Base-by-base conservation (phyloP, 1,140 invertebrate genomes). In the Tribolium castaneum region DNA sequence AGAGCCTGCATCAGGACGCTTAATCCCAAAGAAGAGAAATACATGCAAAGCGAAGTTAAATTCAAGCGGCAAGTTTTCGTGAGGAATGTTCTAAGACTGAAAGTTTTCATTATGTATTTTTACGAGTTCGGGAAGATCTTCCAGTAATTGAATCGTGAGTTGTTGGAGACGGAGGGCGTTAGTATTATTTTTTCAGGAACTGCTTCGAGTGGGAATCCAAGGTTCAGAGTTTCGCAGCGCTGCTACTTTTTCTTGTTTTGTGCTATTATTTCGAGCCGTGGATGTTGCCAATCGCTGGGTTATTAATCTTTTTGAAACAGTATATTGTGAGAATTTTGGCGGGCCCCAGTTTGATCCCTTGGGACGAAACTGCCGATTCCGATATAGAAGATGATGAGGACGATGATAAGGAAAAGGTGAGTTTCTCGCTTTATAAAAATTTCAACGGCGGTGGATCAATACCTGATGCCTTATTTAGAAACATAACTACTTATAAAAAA, bases 191-290 rank as follows among this genome's bases (percentile, higher is more conserved):
- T 89, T 90, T 6, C 83, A 96, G 95, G 88, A 97, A 96, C 86
- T 99, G 97, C 88, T 97, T 98, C 85, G 95, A 98, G 87, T 99
- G 98, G 98, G 97, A 99, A 83, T 98, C 93, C 2, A 94, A 94
- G 77, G 84, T 95, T n/a, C 90, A 95, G 82, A 99, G 96, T 81
- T 91, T 97, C 73, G 87, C 95, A 39, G 96, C 97, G 5, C 92
- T 99, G 59, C 87, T 97, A 9, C 88, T 96, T 1, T 98, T 96
- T 89, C 88, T 97, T 12, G 86, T 94, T 0, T 88, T 92, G 13
- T 94, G 93, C 79, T 96, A 95, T 83, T 95, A 94, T 84, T 96
- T 96, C 85, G 90, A 97, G 87, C 93, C 96, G 70, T 98, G 94
- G 88, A 97, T 97, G 92, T 86, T 97, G 74, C 96, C 96, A 1